Evolutionary conservation across 2,797 vertebrate genomes (phyloP).

Genomic region (Premnoplex brunnescens): DNA sequence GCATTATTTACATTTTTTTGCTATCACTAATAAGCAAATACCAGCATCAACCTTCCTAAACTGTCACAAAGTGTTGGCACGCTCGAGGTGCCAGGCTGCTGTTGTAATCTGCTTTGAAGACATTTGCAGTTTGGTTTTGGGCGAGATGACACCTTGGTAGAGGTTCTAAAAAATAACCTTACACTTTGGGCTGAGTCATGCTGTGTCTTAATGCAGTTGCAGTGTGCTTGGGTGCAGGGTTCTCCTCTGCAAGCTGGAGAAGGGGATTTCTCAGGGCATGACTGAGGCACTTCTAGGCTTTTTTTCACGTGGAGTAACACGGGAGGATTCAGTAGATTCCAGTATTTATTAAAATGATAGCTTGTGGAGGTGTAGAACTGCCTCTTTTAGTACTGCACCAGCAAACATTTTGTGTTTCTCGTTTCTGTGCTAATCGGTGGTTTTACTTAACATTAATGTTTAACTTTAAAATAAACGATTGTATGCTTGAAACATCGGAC

Average conservation of each 20-base stretch:
- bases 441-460: conserved; percentile 45
- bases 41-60: background rate
- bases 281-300: background rate
- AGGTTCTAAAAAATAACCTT: background rate
- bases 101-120: background rate
- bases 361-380: background rate
- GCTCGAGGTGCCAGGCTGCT: background rate
- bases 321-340: background rate
- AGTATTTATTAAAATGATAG: background rate
- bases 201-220: background rate
- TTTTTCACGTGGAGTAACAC: background rate
- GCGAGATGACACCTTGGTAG: background rate
- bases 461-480: conserved; percentile 49
- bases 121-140: background rate
- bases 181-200: background rate
- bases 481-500: background rate
- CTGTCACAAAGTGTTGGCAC: background rate
- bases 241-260: background rate
- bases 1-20: background rate
- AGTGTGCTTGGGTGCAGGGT: background rate
- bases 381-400: background rate
- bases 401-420: background rate
- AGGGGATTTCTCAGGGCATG: background rate
- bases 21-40: background rate
- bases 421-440: background rate